Conservation (phyloP, 2,797 vertebrate species). For the Coreius guichenoti region DNA sequence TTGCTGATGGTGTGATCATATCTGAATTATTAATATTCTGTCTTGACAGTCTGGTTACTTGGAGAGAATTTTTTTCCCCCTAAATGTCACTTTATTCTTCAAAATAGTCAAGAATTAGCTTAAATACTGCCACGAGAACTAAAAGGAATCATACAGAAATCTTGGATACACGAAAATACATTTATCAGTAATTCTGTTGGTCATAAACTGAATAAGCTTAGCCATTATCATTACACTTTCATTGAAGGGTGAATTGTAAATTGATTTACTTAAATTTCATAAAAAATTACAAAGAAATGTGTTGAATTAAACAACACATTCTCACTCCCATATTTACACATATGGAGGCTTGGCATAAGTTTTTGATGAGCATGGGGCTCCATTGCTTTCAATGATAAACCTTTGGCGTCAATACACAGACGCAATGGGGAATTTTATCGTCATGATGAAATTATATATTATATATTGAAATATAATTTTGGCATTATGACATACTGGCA, state of each 20-base stretch:
- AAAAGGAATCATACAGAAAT: neutral
- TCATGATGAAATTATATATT: no score
- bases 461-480: no score
- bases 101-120: neutral
- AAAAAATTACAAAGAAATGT: no score
- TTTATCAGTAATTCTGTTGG: neutral
- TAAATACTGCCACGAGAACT: neutral
- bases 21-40: constrained; percentile 46
- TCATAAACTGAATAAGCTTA: neutral
- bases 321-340: neutral
- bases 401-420: no score
- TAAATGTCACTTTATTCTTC: neutral
- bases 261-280: no score
- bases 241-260: neutral
- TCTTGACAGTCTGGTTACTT: constrained; percentile 10
- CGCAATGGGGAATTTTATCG: no score
- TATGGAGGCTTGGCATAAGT: neutral
- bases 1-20: constrained; percentile 53
- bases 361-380: no score
- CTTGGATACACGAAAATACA: no score
- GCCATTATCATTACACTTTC: neutral
- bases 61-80: neutral
- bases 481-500: no score
- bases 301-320: no score
- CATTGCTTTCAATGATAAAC: no score